A percentile compares a stretch with the other conserved stretches of the same genome.
Conservation (phyloP, 1,140 invertebrate species). For the Lepidostoma basale region DNA sequence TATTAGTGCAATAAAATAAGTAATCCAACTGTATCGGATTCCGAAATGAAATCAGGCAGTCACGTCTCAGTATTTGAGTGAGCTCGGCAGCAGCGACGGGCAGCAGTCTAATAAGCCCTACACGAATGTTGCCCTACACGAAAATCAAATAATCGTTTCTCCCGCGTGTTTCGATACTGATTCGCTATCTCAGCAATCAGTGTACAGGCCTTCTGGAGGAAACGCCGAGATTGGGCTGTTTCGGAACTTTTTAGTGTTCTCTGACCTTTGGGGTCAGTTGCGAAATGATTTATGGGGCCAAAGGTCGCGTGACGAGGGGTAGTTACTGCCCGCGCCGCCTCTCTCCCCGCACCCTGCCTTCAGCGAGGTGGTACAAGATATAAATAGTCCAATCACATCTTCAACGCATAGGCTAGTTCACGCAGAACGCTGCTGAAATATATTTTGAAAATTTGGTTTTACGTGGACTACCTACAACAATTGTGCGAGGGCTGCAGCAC, state of each 20-base stretch:
- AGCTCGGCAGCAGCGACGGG: too few species aligned
- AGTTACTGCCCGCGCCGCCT: not conserved
- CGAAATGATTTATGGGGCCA: not conserved
- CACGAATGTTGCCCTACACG: too few species aligned
- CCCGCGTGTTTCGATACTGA: not conserved
- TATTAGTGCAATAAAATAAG: too few species aligned
- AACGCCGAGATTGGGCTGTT: not conserved
- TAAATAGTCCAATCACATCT: not conserved
- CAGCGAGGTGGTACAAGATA: not conserved
- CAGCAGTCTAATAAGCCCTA: too few species aligned
- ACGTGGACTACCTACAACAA: too few species aligned
- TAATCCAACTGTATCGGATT: too few species aligned
- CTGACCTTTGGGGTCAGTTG: conserved; percentile 2
- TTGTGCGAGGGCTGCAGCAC: too few species aligned
- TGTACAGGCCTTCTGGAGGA: not conserved
- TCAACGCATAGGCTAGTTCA: not conserved
- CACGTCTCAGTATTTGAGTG: too few species aligned
- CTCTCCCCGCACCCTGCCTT: not conserved
- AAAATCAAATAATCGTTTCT: not conserved
- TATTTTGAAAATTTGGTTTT: too few species aligned
- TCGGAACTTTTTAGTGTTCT: not conserved
- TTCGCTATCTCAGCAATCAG: too few species aligned
- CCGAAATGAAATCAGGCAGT: too few species aligned
- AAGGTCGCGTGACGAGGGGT: not conserved
- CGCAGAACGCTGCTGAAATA: too few species aligned